Evolutionary conservation across 2,888 invertebrate species (phyloP).

Genomic region (Calliopum simillimum): DNA sequence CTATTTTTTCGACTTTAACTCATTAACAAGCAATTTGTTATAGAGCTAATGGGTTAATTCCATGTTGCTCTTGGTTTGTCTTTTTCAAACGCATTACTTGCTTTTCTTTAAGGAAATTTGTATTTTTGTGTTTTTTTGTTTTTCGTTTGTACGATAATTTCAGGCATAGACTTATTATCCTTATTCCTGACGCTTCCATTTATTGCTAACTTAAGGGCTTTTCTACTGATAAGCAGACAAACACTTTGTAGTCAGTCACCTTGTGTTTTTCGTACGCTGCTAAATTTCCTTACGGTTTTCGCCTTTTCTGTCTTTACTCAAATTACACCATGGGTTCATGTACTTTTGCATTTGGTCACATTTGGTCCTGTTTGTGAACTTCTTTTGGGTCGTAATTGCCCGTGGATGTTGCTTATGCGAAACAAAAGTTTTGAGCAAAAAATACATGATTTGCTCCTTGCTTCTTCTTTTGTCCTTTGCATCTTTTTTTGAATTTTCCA

Average conservation of each 20-base stretch:
- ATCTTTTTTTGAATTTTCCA: conserved; percentile 8
- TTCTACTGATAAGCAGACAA: too few relatives aligned
- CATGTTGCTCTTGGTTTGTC: conserved; percentile 38
- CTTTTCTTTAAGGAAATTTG: conserved; percentile 9
- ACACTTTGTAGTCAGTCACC: too few relatives aligned
- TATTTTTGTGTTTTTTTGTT: neutral
- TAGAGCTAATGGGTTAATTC: conserved; percentile 46
- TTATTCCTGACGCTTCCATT: neutral
- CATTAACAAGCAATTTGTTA: conserved; percentile 44
- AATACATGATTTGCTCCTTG: neutral
- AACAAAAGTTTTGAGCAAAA: neutral
- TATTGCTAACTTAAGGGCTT: too few relatives aligned
- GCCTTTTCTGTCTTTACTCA: too few relatives aligned
- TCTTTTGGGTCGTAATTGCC: too few relatives aligned
- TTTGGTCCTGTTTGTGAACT: too few relatives aligned
- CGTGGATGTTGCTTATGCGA: neutral
- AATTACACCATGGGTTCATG: too few relatives aligned
- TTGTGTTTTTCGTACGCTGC: too few relatives aligned
- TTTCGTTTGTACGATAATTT: neutral
- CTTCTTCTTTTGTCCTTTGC: neutral
- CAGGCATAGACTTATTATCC: neutral
- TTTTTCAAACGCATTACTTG: conserved; percentile 23
- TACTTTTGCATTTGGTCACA: too few relatives aligned
- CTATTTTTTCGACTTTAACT: conserved; percentile 35
- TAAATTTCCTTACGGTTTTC: too few relatives aligned